Conservation (phyloP, 2,888 invertebrate species). For the Cinara cedri region DNA sequence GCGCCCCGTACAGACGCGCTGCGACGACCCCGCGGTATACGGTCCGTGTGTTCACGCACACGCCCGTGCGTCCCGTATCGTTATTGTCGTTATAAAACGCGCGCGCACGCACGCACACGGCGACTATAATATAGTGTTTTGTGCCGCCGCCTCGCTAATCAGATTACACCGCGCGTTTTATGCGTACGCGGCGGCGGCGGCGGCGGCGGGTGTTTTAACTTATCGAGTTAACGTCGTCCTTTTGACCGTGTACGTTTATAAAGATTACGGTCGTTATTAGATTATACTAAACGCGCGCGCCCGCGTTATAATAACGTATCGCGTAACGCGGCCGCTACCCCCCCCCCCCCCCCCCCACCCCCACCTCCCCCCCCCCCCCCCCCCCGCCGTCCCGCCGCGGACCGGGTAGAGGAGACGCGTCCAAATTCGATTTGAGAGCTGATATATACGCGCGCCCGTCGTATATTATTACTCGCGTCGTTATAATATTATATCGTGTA, state of each 20-base stretch:
- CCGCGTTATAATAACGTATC: background rate
- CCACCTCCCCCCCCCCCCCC: too few species aligned
- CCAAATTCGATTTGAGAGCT: constrained; percentile 38
- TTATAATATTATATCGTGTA: constrained; percentile 18
- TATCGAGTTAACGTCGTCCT: constrained; percentile 55
- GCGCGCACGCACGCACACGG: background rate
- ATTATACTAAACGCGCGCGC: background rate
- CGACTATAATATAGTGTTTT: background rate
- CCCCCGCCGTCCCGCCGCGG: too few species aligned
- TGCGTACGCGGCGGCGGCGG: too few species aligned
- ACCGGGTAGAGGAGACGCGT: background rate
- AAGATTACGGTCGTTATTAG: constrained; percentile 53
- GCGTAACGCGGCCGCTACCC: background rate
- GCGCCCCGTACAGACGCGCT: too few species aligned
- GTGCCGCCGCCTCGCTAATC: constrained; percentile 33
- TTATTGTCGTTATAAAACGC: background rate
- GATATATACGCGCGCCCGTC: background rate
- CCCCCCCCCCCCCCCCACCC: too few species aligned
- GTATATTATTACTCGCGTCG: constrained; percentile 1
- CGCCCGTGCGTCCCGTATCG: too few species aligned
- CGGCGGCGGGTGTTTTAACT: constrained; percentile 46
- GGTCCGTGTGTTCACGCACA: too few species aligned
- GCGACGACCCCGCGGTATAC: too few species aligned
- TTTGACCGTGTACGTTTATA: constrained; percentile 52
- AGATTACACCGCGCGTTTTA: constrained; percentile 24